Base-by-base conservation (phyloP, 2,113 vertebrate species). In the Neoarius graeffei region DNA sequence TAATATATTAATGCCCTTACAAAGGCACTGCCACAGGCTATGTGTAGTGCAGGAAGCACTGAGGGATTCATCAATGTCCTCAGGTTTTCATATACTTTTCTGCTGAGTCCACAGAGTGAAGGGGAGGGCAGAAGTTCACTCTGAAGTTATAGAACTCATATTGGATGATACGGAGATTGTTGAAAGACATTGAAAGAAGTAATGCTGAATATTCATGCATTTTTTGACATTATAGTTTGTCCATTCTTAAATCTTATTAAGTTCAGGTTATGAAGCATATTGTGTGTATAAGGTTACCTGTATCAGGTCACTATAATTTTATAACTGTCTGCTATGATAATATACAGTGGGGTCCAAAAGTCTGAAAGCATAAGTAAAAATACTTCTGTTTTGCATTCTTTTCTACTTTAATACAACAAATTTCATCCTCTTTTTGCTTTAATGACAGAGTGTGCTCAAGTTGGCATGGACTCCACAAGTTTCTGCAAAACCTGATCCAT, bases 1-100 rank as follows among this genome's bases (percentile, higher is more conserved):
- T 95, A 95, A 94, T 93, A 94, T 91, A 94, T 95, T 91, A 94
- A 92, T 92, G 84, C 77, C 92, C 91, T 90, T 87, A 89, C 91
- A 90, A 85, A 91, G 90, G 90, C 83, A 85, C 87, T 88, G 91
- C 93, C 93, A 91, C 87, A 89, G 89, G 90, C 90, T 30, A 73
- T 88, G 85, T 89, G 87, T 84, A 82, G 89, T 83, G 79, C 57
- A 81, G 60, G 84, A 85, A 81, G 74, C 92, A 88, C 91, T 88
- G 93, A 91, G 93, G 89, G 90, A 89, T 87, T 91, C 69, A 85
- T 83, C 76, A 85, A 85, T 89, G 90, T 89, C 89, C 90, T 91
- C 89, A 73, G 87, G 89, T 87, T 85, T 84, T 90, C 60, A 86
- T 81, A 52, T 81, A 87, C 89, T 87, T 90, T 91, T 91, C 89